Conservation (phyloP, 2,888 invertebrate species). For the Spilarctia lutea region DNA sequence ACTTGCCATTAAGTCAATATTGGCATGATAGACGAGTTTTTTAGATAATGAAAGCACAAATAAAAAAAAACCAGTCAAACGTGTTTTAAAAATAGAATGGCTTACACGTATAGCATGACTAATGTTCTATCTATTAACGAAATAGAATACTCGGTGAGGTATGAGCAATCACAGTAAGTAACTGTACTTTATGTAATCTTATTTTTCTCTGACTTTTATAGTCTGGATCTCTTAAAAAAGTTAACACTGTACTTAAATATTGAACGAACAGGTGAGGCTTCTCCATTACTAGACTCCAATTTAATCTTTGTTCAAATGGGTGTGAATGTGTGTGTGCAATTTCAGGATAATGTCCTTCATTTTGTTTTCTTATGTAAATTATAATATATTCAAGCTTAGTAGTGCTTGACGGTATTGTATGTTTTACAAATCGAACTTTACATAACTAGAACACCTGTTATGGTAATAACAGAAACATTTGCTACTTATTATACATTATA, state of each 20-base stretch:
- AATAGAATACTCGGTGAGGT: slow-evolving; percentile 9
- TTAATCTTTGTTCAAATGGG: neutral
- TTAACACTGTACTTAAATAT: neutral
- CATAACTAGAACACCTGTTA: neutral
- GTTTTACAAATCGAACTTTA: neutral
- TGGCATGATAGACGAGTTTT: neutral
- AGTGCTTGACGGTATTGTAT: neutral
- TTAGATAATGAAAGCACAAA: neutral
- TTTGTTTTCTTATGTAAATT: neutral
- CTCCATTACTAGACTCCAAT: neutral
- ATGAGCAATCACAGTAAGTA: slow-evolving; percentile 15
- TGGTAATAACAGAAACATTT: slow-evolving; percentile 1
- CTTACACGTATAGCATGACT: slow-evolving; percentile 1
- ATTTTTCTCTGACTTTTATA: slow-evolving; percentile 12
- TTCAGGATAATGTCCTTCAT: neutral
- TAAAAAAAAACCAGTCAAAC: neutral
- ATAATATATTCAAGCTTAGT: neutral
- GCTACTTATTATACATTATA: neutral
- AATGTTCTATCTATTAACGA: slow-evolving; percentile 3
- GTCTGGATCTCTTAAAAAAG: slow-evolving; percentile 3
- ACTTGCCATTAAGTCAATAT: neutral
- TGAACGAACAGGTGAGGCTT: neutral
- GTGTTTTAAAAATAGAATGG: neutral
- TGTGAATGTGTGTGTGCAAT: neutral
- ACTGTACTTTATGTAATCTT: slow-evolving; percentile 10